A percentile compares a stretch with the other conserved stretches of the same genome.
These are phyloP conservation scores for Trachelus iudaicus DNA, from an alignment of 2,888 invertebrate species.

Conservation along the genomic window DNA sequence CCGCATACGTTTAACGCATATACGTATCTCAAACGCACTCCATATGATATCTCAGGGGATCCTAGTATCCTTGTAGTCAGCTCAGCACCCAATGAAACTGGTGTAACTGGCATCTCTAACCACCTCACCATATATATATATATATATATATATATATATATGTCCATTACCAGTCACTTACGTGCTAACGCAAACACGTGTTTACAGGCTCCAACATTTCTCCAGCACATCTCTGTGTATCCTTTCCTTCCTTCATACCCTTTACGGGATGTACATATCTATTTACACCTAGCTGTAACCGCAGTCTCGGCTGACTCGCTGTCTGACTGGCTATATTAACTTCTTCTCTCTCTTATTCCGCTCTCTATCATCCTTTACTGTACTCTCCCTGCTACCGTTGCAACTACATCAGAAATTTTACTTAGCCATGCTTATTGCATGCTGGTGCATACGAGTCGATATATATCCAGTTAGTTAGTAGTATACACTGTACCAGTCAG, in stretches of 20 bases:
- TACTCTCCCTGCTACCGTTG: not conserved
- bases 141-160: too few relatives aligned
- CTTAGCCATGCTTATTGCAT: not conserved
- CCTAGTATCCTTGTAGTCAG: not conserved
- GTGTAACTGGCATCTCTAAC: not conserved
- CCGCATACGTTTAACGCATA: not conserved
- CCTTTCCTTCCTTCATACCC: not conserved
- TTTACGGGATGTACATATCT: not conserved
- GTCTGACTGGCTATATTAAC: not conserved
- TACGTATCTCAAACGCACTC: not conserved
- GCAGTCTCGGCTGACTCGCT: not conserved
- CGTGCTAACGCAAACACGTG: not conserved
- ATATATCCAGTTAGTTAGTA: not conserved
- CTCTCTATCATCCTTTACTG: not conserved
- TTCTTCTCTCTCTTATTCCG: not conserved
- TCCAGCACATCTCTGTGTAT: not conserved
- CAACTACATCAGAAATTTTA: not conserved
- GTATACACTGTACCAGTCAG: not conserved
- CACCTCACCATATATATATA: not conserved
- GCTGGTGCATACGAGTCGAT: not conserved
- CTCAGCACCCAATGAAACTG: not conserved
- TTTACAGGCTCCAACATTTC: not conserved
- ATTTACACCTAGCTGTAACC: not conserved
- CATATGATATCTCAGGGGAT: not conserved
- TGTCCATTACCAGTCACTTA: not conserved